Base-by-base conservation (phyloP, 2,888 invertebrate species). In the Bombyx huttoni region DNA sequence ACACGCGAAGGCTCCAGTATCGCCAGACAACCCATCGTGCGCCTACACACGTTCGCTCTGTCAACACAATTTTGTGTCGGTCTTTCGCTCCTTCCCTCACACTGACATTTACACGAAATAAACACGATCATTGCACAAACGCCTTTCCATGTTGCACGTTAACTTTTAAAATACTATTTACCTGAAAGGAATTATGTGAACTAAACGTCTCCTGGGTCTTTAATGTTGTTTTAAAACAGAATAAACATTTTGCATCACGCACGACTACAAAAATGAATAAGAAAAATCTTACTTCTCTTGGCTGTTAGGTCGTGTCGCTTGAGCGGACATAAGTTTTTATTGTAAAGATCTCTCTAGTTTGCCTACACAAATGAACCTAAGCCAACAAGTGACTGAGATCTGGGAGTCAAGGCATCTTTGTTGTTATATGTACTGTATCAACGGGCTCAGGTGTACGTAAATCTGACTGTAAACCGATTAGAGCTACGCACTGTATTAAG, bases 91-190 rank as follows among this genome's bases (percentile, higher is more conserved):
- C 70, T 70, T 68, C 74, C 78, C 78, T 75, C 64, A 71, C 78
- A 78, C 78, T 84, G 83, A 85, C 83, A 83, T 85, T 86, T 67
- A 71, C 72, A 75, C 74, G 74, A 78, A 78, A 78, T 71, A 62
- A 70, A 75, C 70, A 70, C 79, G 77, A 74, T 78, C 78, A 70
- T 67, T 68, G 75, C 71, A 71, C 78, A 77, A 69, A 65, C 64
- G 64, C 70, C 74, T 73, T 73, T 77, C 73, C 73, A 74, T 64
- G 68, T 63, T 7, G 9, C 2, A 40, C 40, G 9, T 40, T 24
- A 2, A 24, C 24, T 24, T 24, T 24, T 24, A 24, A 24, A 24
- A 24, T 24, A 24, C 24, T 24, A 24, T 24, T 24, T 40, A 12
- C 40, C 1, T 7, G 40, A 10, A 40, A 40, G 66, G 60, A 63